Evolutionary conservation across 2,113 vertebrate species (phyloP).

Genomic region (Lontra canadensis): DNA sequence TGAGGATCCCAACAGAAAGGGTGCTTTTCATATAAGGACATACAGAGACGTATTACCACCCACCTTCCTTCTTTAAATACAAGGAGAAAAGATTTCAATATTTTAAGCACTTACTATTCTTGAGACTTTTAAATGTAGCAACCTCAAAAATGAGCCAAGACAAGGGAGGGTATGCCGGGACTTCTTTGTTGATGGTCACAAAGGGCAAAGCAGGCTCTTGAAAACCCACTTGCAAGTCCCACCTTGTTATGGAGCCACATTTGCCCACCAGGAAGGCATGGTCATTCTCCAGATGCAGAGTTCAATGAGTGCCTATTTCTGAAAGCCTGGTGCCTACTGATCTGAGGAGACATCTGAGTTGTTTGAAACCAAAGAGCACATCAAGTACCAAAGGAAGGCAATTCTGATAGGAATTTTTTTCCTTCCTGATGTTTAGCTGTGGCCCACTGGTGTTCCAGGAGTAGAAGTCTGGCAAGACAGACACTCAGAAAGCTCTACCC

Average conservation of each 20-base stretch:
- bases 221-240: background rate
- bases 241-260: accelerated
- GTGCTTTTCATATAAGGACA: background rate
- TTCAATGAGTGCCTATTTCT: background rate
- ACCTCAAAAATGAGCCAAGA: background rate
- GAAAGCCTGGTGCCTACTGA: background rate
- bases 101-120: background rate
- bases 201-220: background rate
- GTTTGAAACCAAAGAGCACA: background rate
- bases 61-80: background rate
- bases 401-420: background rate
- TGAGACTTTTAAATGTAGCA: background rate
- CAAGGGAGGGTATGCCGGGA: background rate
- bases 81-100: background rate
- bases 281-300: background rate
- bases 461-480: background rate
- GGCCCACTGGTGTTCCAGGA: background rate
- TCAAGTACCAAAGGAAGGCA: too few relatives aligned
- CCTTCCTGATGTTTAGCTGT: background rate
- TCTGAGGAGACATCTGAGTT: background rate
- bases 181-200: background rate
- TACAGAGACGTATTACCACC: background rate
- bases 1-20: background rate
- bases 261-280: background rate
- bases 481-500: background rate